Conservation (phyloP, 2,888 invertebrate genomes). For the Amiota minor region DNA sequence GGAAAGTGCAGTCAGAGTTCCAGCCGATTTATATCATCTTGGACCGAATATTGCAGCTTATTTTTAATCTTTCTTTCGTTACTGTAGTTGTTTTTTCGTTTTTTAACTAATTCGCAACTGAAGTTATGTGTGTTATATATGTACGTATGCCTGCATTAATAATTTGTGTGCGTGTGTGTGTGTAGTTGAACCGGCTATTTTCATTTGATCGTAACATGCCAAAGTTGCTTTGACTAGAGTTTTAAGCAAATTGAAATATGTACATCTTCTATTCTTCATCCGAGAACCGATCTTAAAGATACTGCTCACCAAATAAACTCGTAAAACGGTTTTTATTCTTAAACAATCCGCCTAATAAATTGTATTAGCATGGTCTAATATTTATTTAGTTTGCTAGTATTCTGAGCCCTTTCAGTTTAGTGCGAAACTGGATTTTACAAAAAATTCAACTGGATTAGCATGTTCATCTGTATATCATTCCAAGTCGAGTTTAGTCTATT, state of each 20-base stretch:
- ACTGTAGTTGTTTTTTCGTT: slow-evolving; percentile 9
- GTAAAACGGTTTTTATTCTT: too few species aligned
- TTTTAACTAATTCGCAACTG: neutral
- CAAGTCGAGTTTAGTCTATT: too few species aligned
- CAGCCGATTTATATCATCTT: slow-evolving; percentile 9
- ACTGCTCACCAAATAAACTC: too few species aligned
- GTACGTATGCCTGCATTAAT: neutral
- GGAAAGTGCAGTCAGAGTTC: neutral
- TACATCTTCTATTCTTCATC: neutral
- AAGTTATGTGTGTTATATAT: neutral
- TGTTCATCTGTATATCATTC: too few species aligned
- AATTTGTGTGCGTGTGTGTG: slow-evolving; percentile 1
- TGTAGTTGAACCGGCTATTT: neutral
- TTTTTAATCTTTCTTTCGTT: slow-evolving; percentile 17
- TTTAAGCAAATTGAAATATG: slow-evolving; percentile 12
- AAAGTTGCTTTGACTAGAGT: neutral
- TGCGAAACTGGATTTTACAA: slow-evolving; percentile 1
- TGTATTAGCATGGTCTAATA: too few species aligned
- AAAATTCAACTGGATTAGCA: neutral
- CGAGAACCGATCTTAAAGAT: neutral
- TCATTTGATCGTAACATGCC: slow-evolving; percentile 19
- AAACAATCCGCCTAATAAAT: too few species aligned
- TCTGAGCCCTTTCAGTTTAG: too few species aligned
- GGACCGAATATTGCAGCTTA: slow-evolving; percentile 21
- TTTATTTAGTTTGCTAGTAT: too few species aligned